Conservation (phyloP, 1,140 invertebrate species). For the Hesperophylax magnus region DNA sequence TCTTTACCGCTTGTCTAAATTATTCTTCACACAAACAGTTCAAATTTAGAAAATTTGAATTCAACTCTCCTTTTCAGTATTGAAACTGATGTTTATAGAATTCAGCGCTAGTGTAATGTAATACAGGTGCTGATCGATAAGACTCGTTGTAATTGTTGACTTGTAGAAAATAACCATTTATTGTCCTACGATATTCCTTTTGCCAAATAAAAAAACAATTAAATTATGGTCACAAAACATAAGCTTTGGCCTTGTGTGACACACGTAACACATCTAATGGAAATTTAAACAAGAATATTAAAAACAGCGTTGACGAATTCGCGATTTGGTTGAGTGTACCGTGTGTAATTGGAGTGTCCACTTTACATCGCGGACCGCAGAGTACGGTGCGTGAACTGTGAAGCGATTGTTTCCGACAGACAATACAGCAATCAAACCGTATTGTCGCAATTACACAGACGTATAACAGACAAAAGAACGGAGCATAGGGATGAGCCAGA, state of each 20-base stretch:
- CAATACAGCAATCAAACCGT: conserved; percentile 31
- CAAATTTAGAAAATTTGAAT: no score
- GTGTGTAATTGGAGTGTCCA: conserved; percentile 12
- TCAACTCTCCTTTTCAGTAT: no score
- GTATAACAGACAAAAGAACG: not conserved
- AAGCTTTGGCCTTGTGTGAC: not conserved
- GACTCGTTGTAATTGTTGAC: no score
- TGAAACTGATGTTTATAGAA: no score
- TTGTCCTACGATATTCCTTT: no score
- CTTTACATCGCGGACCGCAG: conserved; percentile 12
- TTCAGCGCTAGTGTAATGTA: no score
- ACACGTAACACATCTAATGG: not conserved
- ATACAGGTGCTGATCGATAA: no score
- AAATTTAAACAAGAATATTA: not conserved
- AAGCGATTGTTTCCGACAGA: conserved; percentile 17
- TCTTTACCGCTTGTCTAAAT: no score
- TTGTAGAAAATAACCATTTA: no score
- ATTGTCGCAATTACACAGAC: conserved; percentile 1
- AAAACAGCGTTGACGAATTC: not conserved
- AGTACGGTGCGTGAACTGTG: conserved; percentile 32
- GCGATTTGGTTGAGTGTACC: conserved; percentile 17
- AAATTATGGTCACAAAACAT: not conserved
- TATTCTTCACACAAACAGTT: no score
- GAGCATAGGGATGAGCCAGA: no score
- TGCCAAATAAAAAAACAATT: no score